Conservation (phyloP, 2,797 vertebrate species). For the Aldrovandia affinis region DNA sequence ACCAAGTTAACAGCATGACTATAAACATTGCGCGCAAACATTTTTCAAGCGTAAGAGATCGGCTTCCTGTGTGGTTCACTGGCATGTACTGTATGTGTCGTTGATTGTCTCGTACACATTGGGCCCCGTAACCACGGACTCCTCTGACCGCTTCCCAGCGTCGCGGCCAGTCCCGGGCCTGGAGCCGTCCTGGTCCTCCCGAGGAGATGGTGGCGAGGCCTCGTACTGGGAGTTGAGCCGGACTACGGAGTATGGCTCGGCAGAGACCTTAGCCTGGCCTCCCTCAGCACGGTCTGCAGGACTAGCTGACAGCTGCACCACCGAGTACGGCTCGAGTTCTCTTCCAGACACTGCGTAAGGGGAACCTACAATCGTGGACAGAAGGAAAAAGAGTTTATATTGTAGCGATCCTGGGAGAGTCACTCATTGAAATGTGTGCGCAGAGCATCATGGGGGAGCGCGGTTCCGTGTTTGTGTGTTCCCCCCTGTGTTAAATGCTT, state of each 20-base stretch:
- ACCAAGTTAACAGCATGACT: not conserved
- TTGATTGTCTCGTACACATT: not conserved
- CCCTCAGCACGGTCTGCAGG: not conserved
- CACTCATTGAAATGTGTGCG: too few relatives aligned
- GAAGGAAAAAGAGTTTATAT: not conserved
- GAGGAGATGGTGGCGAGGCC: not conserved
- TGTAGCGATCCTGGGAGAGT: too few relatives aligned
- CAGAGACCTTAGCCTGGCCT: not conserved
- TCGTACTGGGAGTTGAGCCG: conserved; percentile 13
- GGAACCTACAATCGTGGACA: conserved; percentile 8
- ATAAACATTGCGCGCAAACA: too few relatives aligned
- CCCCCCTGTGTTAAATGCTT: too few relatives aligned
- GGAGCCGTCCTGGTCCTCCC: not conserved
- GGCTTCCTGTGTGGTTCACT: not conserved
- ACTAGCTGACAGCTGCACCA: not conserved
- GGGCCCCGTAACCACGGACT: not conserved
- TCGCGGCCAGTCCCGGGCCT: not conserved
- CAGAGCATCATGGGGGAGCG: too few relatives aligned
- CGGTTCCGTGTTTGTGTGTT: too few relatives aligned
- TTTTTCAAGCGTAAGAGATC: not conserved
- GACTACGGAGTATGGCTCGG: conserved; percentile 18
- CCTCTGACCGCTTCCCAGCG: not conserved
- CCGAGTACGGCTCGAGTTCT: conserved; percentile 18
- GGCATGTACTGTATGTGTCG: not conserved
- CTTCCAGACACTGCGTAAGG: conserved; percentile 18